phyloP scores from a whole-genome alignment of 2,113 vertebrate genomes.

The Spea multiplicata region DNA sequence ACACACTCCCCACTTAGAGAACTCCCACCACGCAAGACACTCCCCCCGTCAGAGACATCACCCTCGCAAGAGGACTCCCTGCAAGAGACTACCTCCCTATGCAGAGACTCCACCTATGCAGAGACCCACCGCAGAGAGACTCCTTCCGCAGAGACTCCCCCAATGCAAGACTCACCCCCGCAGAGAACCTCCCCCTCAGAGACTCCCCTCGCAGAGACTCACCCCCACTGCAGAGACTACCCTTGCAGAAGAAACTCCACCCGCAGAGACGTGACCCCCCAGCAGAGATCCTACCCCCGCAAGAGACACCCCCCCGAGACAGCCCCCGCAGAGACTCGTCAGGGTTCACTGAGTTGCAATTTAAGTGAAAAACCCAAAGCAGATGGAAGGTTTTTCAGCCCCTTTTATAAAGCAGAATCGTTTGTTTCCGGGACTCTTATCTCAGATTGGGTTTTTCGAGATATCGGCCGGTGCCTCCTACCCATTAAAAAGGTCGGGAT shows the following conservation, averaged over 20 bases:
- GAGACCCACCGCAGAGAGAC: too few relatives aligned
- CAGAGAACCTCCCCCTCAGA: too few relatives aligned
- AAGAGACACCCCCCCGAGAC: not conserved
- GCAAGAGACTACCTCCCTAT: too few relatives aligned
- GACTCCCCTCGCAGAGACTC: too few relatives aligned
- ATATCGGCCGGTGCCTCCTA: not conserved
- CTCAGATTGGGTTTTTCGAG: not conserved
- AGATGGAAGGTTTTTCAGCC: not conserved
- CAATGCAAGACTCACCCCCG: too few relatives aligned
- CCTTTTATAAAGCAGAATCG: not conserved
- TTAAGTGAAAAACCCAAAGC: not conserved
- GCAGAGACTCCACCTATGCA: not conserved
- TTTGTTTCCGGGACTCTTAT: slow-evolving; percentile 12
- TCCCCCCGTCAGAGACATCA: too few relatives aligned
- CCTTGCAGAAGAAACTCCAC: too few relatives aligned
- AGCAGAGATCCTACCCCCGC: not conserved
- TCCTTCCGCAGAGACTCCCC: too few relatives aligned
- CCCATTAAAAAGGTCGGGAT: not conserved
- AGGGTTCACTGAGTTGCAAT: slow-evolving; percentile 15
- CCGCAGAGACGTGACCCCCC: not conserved
- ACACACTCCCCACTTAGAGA: not conserved
- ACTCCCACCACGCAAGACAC: too few relatives aligned
- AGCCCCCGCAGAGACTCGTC: not conserved
- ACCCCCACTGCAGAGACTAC: too few relatives aligned
- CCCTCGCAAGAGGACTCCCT: too few relatives aligned